A percentile compares a stretch with the other conserved stretches of the same genome.
Evolutionary conservation across 2,888 invertebrate genomes (phyloP).

Genomic region (Napeogenes inachia): DNA sequence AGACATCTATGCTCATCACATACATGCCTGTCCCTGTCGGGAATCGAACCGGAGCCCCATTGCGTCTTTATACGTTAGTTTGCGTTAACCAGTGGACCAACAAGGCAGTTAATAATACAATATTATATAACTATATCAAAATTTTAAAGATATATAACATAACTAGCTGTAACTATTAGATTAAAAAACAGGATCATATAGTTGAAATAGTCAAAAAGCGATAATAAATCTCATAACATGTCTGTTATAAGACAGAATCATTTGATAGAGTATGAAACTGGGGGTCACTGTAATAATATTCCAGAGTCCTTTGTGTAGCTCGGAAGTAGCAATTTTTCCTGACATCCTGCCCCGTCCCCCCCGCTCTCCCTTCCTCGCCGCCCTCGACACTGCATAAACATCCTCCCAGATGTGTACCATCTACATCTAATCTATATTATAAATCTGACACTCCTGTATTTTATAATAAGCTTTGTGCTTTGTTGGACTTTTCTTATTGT

Average conservation of each 20-base stretch:
- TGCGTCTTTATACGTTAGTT: too few species aligned
- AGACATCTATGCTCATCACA: too few species aligned
- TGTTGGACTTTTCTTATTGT: too few species aligned
- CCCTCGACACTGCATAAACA: constrained; percentile 48
- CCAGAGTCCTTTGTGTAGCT: constrained; percentile 23
- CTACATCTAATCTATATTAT: constrained; percentile 6
- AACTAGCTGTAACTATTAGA: neutral
- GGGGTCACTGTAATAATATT: constrained; percentile 29
- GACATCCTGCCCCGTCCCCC: constrained; percentile 38
- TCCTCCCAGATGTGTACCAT: constrained; percentile 11
- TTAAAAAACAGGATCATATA: too few species aligned
- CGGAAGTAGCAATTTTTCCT: constrained; percentile 39
- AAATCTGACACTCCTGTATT: neutral
- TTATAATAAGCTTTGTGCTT: neutral
- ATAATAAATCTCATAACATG: constrained; percentile 7
- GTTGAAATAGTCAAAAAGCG: neutral
- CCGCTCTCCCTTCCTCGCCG: constrained; percentile 34
- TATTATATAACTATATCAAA: too few species aligned
- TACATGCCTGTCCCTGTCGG: too few species aligned
- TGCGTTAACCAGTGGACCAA: too few species aligned
- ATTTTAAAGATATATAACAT: too few species aligned
- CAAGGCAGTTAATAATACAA: too few species aligned
- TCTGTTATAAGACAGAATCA: constrained; percentile 4
- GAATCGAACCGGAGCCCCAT: too few species aligned
- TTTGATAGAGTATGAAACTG: constrained; percentile 5